A percentile compares a stretch with the other conserved stretches of the same genome.
Evolutionary conservation across 2,888 invertebrate species (phyloP).

Genomic region (Cerastoderma edule): DNA sequence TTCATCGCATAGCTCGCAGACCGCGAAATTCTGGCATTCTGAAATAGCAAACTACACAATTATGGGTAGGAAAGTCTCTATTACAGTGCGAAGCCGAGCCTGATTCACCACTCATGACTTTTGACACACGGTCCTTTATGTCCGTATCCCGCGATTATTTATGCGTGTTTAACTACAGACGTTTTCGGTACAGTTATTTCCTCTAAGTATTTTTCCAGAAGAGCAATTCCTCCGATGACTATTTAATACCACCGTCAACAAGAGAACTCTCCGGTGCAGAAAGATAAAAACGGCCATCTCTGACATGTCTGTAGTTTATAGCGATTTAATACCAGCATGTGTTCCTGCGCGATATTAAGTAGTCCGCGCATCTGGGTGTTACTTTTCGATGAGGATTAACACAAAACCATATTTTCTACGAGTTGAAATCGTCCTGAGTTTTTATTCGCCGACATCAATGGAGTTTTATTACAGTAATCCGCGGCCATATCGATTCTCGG

Average conservation of each 20-base stretch:
- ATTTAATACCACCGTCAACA: constrained; percentile 40
- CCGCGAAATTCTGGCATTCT: too few species aligned
- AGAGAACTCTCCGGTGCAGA: constrained; percentile 42
- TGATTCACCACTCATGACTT: constrained; percentile 21
- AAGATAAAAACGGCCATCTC: constrained; percentile 49
- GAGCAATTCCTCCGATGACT: constrained; percentile 34
- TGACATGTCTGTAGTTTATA: constrained; percentile 32
- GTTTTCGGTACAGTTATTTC: constrained; percentile 39
- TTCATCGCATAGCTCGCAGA: too few species aligned
- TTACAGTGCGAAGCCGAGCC: too few species aligned
- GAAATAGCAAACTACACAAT: too few species aligned
- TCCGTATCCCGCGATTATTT: constrained; percentile 37
- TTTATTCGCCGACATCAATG: constrained; percentile 34
- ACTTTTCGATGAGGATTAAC: constrained; percentile 35
- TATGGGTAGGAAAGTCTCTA: too few species aligned
- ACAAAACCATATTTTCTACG: constrained; percentile 24
- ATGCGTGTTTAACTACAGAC: constrained; percentile 41
- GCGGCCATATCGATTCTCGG: constrained; percentile 23
- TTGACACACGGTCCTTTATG: constrained; percentile 20
- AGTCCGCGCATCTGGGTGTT: constrained; percentile 33
- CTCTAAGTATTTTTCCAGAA: constrained; percentile 27
- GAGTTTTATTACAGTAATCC: constrained; percentile 46
- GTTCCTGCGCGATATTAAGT: constrained; percentile 30
- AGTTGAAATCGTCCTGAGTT: constrained; percentile 11
- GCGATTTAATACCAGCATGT: constrained; percentile 42